phyloP scores from a whole-genome alignment of 2,888 invertebrate genomes.

The Stenodera caucasica region DNA sequence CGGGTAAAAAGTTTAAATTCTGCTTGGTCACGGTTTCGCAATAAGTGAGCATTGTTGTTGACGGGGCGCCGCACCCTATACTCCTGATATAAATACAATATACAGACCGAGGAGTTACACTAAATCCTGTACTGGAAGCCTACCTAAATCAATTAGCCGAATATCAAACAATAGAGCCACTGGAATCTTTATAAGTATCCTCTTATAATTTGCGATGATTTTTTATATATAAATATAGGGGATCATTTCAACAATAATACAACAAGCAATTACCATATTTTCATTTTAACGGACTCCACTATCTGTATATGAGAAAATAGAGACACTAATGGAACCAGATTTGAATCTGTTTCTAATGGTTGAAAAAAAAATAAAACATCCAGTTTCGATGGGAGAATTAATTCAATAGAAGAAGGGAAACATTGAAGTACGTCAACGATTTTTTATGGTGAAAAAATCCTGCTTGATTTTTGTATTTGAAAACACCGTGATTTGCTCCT shows the following conservation, averaged over 20 bases:
- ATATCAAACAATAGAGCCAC: too few species aligned
- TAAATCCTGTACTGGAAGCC: neutral
- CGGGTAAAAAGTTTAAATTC: slow-evolving; percentile 49
- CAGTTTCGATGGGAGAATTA: neutral
- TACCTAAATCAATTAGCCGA: too few species aligned
- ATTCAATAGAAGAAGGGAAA: neutral
- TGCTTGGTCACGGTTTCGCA: slow-evolving; percentile 52
- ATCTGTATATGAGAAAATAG: neutral
- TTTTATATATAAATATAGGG: too few species aligned
- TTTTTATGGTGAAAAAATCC: too few species aligned
- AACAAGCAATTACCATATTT: too few species aligned
- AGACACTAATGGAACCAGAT: slow-evolving; percentile 44
- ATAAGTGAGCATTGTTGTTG: slow-evolving; percentile 50
- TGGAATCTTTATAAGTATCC: too few species aligned
- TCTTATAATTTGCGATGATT: too few species aligned
- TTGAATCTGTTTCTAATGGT: slow-evolving; percentile 28
- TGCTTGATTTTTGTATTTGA: too few species aligned
- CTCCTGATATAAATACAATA: slow-evolving; percentile 32
- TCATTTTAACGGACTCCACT: too few species aligned
- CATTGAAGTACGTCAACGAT: too few species aligned
- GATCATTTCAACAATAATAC: too few species aligned
- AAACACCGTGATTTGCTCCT: too few species aligned
- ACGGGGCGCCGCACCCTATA: slow-evolving; percentile 45
- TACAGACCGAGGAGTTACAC: neutral
- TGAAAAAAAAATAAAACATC: neutral